Conservation (phyloP, 2,888 invertebrate genomes). For the Drosophila barbarae region DNA sequence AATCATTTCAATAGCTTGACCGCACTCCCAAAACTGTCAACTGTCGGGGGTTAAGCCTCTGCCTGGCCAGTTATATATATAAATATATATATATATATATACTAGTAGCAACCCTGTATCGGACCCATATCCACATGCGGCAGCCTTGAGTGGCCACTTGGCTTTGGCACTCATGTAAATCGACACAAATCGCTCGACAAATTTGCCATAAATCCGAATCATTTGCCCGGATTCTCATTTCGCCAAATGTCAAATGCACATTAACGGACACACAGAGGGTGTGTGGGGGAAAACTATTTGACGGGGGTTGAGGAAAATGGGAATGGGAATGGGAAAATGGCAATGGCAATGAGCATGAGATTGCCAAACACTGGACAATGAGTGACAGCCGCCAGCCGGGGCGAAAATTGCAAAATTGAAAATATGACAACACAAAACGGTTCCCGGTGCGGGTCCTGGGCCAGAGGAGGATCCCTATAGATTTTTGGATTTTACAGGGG, state of each 20-base stretch:
- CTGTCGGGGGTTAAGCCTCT: not conserved
- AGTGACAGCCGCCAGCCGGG: conserved; percentile 31
- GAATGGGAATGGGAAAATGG: conserved; percentile 15
- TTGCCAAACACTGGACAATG: conserved; percentile 41
- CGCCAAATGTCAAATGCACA: conserved; percentile 72
- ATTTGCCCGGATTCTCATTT: conserved; percentile 74
- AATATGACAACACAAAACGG: conserved; percentile 65
- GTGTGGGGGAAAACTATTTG: conserved; percentile 39
- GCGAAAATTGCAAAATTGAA: conserved; percentile 66
- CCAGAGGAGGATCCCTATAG: conserved; percentile 23
- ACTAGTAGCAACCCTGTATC: not conserved
- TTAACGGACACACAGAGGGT: conserved; percentile 53
- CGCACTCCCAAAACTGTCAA: conserved; percentile 7
- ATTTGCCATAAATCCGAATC: conserved; percentile 72
- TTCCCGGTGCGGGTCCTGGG: conserved; percentile 22
- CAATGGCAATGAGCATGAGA: conserved; percentile 23
- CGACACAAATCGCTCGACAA: conserved; percentile 71
- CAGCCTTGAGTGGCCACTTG: conserved; percentile 69
- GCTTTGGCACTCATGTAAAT: conserved; percentile 74
- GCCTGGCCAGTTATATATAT: conserved; percentile 1
- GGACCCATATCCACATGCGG: conserved; percentile 33
- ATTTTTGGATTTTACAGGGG: conserved; percentile 11
- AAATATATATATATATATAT: too few relatives aligned
- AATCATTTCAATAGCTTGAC: conserved; percentile 1
- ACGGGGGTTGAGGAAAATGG: conserved; percentile 47